A percentile compares a stretch with the other conserved stretches of the same genome.
Evolutionary conservation across 2,797 vertebrate species (phyloP).

Genomic region (Enteromius thamalakanensis): DNA sequence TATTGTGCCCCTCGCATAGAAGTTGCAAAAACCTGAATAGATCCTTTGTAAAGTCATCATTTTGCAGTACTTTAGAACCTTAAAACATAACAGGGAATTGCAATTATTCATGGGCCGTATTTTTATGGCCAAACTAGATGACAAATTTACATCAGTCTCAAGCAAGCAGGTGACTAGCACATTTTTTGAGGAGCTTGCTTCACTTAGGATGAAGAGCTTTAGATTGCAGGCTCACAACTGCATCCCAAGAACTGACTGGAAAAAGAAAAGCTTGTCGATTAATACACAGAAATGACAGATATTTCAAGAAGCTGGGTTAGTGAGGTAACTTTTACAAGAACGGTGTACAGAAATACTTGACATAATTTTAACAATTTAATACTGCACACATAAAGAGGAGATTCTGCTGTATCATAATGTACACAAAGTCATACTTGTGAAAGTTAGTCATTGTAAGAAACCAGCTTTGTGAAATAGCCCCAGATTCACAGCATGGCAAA

Average conservation of each 20-base stretch:
- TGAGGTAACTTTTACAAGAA: slow-evolving; percentile 78
- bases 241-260: slow-evolving; percentile 73
- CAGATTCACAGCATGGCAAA: slow-evolving; percentile 74
- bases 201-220: slow-evolving; percentile 69
- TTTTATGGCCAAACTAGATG: slow-evolving; percentile 51
- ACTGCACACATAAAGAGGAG: not conserved
- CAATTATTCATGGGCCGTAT: slow-evolving; percentile 31
- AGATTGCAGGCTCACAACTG: slow-evolving; percentile 73
- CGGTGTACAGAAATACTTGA: slow-evolving; percentile 38
- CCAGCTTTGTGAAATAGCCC: slow-evolving; percentile 77
- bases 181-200: slow-evolving; percentile 66
- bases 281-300: slow-evolving; percentile 64
- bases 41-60: slow-evolving; percentile 97
- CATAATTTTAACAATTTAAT: not conserved
- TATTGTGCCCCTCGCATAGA: slow-evolving; percentile 98
- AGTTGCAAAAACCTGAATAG: slow-evolving; percentile 98
- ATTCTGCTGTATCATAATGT: slow-evolving; percentile 46
- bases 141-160: slow-evolving; percentile 60
- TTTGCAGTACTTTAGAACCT: slow-evolving; percentile 98
- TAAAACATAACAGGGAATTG: slow-evolving; percentile 45
- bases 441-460: slow-evolving; percentile 70
- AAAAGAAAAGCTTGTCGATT: slow-evolving; percentile 66
- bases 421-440: slow-evolving; percentile 69
- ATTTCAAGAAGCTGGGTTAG: slow-evolving; percentile 75
- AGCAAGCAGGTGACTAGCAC: slow-evolving; percentile 69